Conservation (phyloP, 2,797 vertebrate genomes). For the Spinibarbus caldwelli region DNA sequence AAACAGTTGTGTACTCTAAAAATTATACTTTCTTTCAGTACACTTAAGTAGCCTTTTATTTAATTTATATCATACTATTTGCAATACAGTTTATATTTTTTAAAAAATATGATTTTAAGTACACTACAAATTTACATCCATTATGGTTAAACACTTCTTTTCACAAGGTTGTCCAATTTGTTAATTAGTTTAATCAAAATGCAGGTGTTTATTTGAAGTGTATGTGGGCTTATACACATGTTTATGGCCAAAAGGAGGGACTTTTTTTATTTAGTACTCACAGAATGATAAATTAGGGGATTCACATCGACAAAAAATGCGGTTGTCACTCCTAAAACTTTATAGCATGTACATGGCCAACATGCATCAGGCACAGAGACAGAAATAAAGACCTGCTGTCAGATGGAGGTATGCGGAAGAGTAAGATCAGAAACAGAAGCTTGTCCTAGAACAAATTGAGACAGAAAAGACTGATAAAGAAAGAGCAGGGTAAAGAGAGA, state of each 20-base stretch:
- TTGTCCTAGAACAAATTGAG: slow-evolving; percentile 50
- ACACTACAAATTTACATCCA: no score
- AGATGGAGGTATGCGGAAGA: neutral
- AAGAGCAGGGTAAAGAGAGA: slow-evolving; percentile 11
- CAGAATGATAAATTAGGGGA: neutral
- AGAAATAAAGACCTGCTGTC: slow-evolving; percentile 27
- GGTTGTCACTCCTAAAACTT: neutral
- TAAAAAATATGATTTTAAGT: no score
- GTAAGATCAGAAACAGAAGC: slow-evolving; percentile 38
- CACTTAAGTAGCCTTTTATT: no score
- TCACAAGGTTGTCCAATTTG: no score
- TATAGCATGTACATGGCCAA: neutral
- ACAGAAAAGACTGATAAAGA: neutral
- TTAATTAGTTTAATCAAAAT: no score
- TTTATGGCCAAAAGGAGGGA: no score
- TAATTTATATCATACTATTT: no score
- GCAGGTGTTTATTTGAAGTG: neutral
- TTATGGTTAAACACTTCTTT: no score
- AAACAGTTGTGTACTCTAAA: no score
- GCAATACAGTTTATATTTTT: no score
- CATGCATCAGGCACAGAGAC: slow-evolving; percentile 2
- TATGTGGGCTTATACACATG: neutral
- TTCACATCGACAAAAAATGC: neutral
- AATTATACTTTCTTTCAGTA: no score
- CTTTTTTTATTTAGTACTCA: neutral